These are phyloP conservation scores for Ictalurus punctatus DNA, from an alignment of 2,113 vertebrate genomes.

Conservation along the genomic window DNA sequence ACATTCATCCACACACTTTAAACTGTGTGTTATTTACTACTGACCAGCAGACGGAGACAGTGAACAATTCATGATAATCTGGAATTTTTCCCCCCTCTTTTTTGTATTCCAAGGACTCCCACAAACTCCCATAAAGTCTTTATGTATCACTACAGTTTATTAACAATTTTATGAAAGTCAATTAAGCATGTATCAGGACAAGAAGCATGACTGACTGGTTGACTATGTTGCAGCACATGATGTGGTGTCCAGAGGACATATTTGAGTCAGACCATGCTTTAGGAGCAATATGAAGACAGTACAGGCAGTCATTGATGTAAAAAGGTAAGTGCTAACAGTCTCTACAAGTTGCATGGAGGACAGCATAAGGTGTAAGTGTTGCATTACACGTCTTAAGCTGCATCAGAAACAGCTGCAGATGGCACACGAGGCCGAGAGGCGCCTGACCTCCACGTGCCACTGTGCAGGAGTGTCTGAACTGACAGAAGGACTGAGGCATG, in stretches of 20 bases:
- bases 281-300: not conserved
- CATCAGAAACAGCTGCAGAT: slow-evolving; percentile 68
- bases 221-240: not conserved
- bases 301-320: not conserved
- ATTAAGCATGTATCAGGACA: not conserved
- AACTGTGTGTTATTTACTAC: not conserved
- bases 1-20: not conserved
- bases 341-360: slow-evolving; percentile 57
- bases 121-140: no score
- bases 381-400: slow-evolving; percentile 63
- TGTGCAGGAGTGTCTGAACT: slow-evolving; percentile 34
- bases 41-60: slow-evolving; percentile 63
- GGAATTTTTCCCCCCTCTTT: not conserved
- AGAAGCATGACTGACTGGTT: not conserved
- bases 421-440: slow-evolving; percentile 50
- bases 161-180: not conserved
- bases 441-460: not conserved
- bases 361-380: slow-evolving; percentile 62
- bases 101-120: not conserved
- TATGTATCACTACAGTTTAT: not conserved
- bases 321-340: slow-evolving; percentile 53
- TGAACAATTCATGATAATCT: slow-evolving; percentile 26
- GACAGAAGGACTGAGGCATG: slow-evolving; percentile 26
- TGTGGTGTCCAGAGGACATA: not conserved
- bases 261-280: not conserved